Evolutionary conservation across 2,888 invertebrate species (phyloP).

Genomic region (Homarus gammarus): DNA sequence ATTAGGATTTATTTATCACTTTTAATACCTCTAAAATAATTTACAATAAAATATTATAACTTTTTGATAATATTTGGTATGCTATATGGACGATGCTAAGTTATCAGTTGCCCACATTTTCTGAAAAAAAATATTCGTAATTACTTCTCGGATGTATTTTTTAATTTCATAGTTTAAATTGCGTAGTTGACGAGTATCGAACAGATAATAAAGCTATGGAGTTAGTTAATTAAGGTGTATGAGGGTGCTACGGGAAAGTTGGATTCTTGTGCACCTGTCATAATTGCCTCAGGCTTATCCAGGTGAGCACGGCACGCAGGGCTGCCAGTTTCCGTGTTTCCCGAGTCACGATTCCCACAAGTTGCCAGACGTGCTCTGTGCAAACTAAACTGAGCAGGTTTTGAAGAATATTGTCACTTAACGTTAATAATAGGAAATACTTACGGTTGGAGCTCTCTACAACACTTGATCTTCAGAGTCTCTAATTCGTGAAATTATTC

Average conservation of each 20-base stretch:
- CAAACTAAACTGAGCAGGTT: not conserved
- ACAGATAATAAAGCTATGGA: not conserved
- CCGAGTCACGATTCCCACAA: conserved; percentile 47
- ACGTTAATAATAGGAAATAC: not conserved
- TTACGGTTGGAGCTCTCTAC: not conserved
- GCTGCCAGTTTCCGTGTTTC: conserved; percentile 62
- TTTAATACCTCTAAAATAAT: not conserved
- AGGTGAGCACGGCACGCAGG: conserved; percentile 58
- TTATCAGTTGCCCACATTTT: conserved; percentile 44
- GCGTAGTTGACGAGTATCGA: not conserved
- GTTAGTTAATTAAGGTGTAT: not conserved
- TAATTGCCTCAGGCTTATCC: conserved; percentile 68
- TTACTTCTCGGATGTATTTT: not conserved
- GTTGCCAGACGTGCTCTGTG: not conserved
- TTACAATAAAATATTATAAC: conserved; percentile 10
- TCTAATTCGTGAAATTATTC: not conserved
- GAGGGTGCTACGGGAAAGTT: conserved; percentile 45
- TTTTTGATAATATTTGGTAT: conserved; percentile 49
- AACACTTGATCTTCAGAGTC: not conserved
- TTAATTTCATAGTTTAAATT: not conserved
- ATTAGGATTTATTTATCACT: not conserved
- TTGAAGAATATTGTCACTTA: not conserved
- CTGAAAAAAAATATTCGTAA: not conserved
- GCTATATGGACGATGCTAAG: conserved; percentile 43
- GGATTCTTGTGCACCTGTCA: conserved; percentile 63